Evolutionary conservation across 2,797 vertebrate genomes (phyloP).

Genomic region (Xyrichtys novacula): DNA sequence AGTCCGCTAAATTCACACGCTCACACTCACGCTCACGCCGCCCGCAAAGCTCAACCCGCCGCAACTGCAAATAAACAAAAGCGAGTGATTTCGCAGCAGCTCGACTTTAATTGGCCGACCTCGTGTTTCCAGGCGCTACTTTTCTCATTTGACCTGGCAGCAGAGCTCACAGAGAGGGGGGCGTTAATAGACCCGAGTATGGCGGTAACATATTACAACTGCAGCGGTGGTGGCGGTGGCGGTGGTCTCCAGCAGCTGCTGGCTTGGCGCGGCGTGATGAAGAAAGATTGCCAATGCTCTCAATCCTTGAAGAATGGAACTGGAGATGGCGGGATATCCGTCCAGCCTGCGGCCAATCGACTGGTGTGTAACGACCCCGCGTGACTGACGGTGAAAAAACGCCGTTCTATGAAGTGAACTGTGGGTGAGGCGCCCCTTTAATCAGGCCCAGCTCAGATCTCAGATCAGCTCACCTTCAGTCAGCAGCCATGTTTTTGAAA

Average conservation of each 20-base stretch:
- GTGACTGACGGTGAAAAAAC: conserved; percentile 54
- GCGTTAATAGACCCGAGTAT: conserved; percentile 11
- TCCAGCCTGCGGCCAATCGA: conserved; percentile 33
- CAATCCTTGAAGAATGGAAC: conserved; percentile 58
- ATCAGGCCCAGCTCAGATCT: conserved; percentile 64
- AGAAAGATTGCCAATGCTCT: conserved; percentile 59
- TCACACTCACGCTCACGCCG: background rate
- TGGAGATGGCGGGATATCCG: conserved; percentile 54
- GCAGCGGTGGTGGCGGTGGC: background rate
- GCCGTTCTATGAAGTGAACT: conserved; percentile 56
- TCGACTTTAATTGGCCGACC: conserved; percentile 15
- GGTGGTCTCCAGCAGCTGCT: conserved; percentile 1
- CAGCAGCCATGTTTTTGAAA: conserved; percentile 47
- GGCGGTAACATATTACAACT: conserved; percentile 27
- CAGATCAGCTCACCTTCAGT: conserved; percentile 66
- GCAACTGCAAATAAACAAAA: background rate
- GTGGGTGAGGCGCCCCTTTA: conserved; percentile 55
- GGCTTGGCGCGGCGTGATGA: conserved; percentile 35
- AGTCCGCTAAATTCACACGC: background rate
- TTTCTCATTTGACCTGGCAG: conserved; percentile 21
- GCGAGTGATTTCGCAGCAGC: conserved; percentile 3
- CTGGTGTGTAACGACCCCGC: conserved; percentile 55
- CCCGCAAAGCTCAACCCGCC: background rate
- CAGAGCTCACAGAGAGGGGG: conserved; percentile 16
- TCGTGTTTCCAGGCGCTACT: conserved; percentile 18